Base-by-base conservation (phyloP, 2,113 vertebrate species). In the Phalacrocorax brasilianus region DNA sequence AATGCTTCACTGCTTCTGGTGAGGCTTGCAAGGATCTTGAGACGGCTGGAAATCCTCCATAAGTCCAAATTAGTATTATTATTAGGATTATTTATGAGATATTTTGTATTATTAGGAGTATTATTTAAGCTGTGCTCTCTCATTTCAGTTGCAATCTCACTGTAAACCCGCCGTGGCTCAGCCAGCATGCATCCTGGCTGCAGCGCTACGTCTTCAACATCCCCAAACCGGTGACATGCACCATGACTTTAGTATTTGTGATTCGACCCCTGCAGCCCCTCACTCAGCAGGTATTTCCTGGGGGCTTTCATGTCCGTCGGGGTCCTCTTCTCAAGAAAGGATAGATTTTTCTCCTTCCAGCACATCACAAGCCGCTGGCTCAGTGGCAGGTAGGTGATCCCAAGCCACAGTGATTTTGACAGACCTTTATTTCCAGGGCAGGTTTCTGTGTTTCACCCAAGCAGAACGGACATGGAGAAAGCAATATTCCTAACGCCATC, bases 401-500 rank as follows among this genome's bases (percentile, higher is more conserved):
- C 44, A 55, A 32, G 13, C 17, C 74, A 4, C 33, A 70, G 59
- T 22, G 38, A 49, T 76, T 89, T 53, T 63, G 38, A 44, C 21
- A 80, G 40, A 72, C 40, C 45, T 55, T 93, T 42, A 67, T 52
- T 81, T 97, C 85, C 50, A 92, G 58, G 91, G 67, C 86, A 74
- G 22, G 58, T 62, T 91, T 88, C 58, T 62, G 49, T 21, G 26
- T 93, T 91, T 93, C 59, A 77, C 40, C 70, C 65, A n/a, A 67
- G 72, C 90, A 76, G 92, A 95, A 90, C 32, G 71, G 65, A 58
- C 47, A 73, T 82, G 73, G 74, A 72, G 82, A 96, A 89, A 72
- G 59, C 56, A 73, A 45, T 91, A 84, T 93, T 90, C 89, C 85
- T 94, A 93, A 93, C 35, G 70, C 33, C 66, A 84, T 74, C 86